These are phyloP conservation scores for Poecilia wingei DNA, from an alignment of 2,797 vertebrate genomes.

Conservation along the genomic window DNA sequence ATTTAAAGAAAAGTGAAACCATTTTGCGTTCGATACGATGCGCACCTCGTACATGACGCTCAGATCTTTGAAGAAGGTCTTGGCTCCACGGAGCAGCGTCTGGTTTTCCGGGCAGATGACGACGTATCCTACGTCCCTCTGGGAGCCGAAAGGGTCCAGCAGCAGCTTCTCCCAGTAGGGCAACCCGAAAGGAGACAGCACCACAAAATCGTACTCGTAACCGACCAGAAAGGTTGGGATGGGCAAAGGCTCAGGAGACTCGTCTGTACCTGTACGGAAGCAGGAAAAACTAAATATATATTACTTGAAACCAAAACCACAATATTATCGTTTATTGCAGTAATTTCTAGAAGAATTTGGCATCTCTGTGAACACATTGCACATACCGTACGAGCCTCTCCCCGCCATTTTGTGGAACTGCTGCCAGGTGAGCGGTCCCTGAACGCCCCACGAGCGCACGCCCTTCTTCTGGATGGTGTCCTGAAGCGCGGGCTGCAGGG, in stretches of 20 bases:
- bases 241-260: conserved; percentile 98
- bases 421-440: conserved; percentile 98
- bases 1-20: background rate
- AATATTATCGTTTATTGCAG: background rate
- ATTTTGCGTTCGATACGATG: background rate
- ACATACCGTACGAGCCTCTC: conserved; percentile 94
- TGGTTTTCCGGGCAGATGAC: conserved; percentile 97
- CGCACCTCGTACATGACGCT: conserved; percentile 95
- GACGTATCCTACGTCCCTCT: conserved; percentile 95
- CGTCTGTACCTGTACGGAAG: conserved; percentile 90
- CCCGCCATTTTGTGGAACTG: conserved; percentile 99
- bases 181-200: conserved; percentile 97
- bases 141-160: conserved; percentile 96
- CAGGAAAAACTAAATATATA: background rate
- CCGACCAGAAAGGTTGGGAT: conserved; percentile 98
- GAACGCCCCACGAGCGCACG: conserved; percentile 96
- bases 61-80: conserved; percentile 95
- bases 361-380: background rate
- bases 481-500: conserved; percentile 97
- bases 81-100: conserved; percentile 91
- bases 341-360: no score
- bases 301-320: background rate
- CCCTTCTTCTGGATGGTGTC: conserved; percentile 99
- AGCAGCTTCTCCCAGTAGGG: conserved; percentile 99
- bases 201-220: conserved; percentile 97